phyloP scores from a whole-genome alignment of 2,797 vertebrate species.

The Scolopax bukidnonensis region DNA sequence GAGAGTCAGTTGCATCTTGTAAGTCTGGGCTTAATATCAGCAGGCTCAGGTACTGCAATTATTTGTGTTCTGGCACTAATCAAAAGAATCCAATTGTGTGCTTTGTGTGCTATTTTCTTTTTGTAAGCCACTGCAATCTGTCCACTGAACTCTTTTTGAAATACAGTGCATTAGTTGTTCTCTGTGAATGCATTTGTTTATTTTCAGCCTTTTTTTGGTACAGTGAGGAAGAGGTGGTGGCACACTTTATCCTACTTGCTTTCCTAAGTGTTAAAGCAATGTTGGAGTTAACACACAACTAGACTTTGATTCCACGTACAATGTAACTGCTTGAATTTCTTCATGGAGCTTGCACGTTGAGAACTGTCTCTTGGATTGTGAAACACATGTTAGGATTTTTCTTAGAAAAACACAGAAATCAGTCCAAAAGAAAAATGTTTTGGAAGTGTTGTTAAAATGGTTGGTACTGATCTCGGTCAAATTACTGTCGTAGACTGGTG shows the following conservation, averaged over 20 bases:
- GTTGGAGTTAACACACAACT: neutral
- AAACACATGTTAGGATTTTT: neutral
- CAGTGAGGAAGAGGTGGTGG: neutral
- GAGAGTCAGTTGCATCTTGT: neutral
- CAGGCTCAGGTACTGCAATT: neutral
- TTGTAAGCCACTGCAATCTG: neutral
- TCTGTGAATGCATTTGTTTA: neutral
- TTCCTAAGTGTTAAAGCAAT: neutral
- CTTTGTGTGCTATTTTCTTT: neutral
- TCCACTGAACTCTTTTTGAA: neutral
- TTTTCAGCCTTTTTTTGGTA: neutral
- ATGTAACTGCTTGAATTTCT: neutral
- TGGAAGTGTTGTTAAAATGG: neutral
- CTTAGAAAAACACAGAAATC: neutral
- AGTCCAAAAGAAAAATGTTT: neutral
- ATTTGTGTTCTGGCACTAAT: slow-evolving; percentile 14
- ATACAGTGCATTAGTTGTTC: slow-evolving; percentile 9
- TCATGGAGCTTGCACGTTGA: neutral
- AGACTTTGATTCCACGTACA: neutral
- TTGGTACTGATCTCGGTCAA: neutral
- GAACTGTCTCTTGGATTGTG: neutral
- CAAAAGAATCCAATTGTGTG: neutral
- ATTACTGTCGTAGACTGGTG: neutral
- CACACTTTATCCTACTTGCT: neutral
- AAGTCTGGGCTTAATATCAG: neutral